A percentile compares a stretch with the other conserved stretches of the same genome.
Evolutionary conservation across 2,888 invertebrate genomes (phyloP).

Genomic region (Mechanitis messenoides): DNA sequence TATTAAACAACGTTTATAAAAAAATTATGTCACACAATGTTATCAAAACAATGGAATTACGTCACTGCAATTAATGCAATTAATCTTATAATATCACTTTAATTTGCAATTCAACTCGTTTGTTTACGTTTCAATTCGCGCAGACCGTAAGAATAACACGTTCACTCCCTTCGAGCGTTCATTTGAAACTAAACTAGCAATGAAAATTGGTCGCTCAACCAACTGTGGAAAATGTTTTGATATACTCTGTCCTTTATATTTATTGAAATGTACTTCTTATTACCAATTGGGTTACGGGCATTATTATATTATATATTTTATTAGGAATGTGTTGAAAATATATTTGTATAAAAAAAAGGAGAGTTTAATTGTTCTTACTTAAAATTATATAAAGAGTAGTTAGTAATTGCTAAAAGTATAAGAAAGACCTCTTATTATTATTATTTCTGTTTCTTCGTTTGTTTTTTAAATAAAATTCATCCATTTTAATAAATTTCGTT

Average conservation of each 20-base stretch:
- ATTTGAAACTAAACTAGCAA: slow-evolving; percentile 44
- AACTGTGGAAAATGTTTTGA: slow-evolving; percentile 59
- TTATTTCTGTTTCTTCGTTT: too few species aligned
- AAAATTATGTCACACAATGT: slow-evolving; percentile 16
- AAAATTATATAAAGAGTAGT: too few species aligned
- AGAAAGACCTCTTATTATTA: too few species aligned
- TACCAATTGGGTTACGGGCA: slow-evolving; percentile 5
- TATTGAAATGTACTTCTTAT: neutral
- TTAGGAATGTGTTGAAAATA: too few species aligned
- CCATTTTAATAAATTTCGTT: too few species aligned
- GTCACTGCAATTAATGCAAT: slow-evolving; percentile 19
- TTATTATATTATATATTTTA: too few species aligned
- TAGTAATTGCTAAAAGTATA: too few species aligned
- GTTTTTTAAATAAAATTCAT: too few species aligned
- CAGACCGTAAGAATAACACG: slow-evolving; percentile 33
- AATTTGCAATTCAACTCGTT: slow-evolving; percentile 23
- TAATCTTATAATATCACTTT: slow-evolving; percentile 26
- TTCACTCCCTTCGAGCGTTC: slow-evolving; percentile 32
- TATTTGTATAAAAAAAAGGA: too few species aligned
- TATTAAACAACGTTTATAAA: slow-evolving; percentile 36
- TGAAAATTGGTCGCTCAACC: slow-evolving; percentile 48
- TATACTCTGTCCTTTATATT: slow-evolving; percentile 14
- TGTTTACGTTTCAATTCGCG: slow-evolving; percentile 43
- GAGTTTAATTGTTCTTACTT: too few species aligned
- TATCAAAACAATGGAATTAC: slow-evolving; percentile 16